Conservation (phyloP, 2,797 vertebrate species). For the Ctenopoma multispine region DNA sequence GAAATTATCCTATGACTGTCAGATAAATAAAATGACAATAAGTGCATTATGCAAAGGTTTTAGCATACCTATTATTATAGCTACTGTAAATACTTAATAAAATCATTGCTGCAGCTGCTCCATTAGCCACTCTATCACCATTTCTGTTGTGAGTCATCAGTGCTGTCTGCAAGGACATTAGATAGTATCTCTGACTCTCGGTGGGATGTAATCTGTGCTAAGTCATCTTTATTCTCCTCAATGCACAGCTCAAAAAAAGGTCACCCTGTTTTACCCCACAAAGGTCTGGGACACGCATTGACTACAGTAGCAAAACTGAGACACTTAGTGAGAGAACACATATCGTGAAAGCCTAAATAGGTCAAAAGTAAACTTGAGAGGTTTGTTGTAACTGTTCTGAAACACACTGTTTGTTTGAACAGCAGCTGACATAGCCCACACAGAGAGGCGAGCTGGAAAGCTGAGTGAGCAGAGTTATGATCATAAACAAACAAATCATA, state of each 20-base stretch:
- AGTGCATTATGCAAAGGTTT: conserved; percentile 7
- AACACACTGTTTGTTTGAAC: conserved; percentile 15
- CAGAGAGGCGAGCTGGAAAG: conserved; percentile 21
- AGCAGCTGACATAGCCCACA: conserved; percentile 17
- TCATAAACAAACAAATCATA: background rate
- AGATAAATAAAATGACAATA: conserved; percentile 7
- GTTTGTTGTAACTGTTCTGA: conserved; percentile 23
- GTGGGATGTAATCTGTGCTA: conserved; percentile 50
- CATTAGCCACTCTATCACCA: conserved; percentile 13
- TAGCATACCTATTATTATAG: background rate
- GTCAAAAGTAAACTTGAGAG: conserved; percentile 45
- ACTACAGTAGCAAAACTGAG: conserved; percentile 27
- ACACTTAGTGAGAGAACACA: conserved; percentile 6
- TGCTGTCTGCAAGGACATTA: conserved; percentile 44
- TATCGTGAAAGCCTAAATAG: conserved; percentile 27
- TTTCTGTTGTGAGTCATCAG: conserved; percentile 39
- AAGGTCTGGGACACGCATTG: conserved; percentile 12
- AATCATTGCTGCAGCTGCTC: conserved; percentile 14
- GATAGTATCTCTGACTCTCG: conserved; percentile 44
- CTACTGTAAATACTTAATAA: background rate
- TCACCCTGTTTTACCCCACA: conserved; percentile 5
- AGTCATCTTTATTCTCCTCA: conserved; percentile 44
- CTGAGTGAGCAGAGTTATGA: background rate
- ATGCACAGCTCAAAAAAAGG: background rate
- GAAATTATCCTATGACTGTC: background rate